A percentile compares a stretch with the other conserved stretches of the same genome.
Conservation (phyloP, 1,140 invertebrate species). For the Stenopsyche tienmushanensis region DNA sequence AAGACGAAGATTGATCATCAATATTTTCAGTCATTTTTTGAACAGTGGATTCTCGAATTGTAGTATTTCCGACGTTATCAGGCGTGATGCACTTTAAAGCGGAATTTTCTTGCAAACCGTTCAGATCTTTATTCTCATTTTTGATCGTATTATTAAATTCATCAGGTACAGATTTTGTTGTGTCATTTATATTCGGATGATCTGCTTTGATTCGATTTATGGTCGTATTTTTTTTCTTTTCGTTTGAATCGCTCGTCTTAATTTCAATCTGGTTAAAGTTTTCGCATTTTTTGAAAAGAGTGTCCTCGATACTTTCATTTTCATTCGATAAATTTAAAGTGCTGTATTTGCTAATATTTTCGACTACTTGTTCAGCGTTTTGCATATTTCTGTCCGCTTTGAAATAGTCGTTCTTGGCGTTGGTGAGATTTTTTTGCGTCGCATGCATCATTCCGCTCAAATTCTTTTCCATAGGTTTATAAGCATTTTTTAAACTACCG, state of each 20-base stretch:
- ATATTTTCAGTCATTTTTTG: background rate
- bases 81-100: background rate
- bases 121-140: background rate
- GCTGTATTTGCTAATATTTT: slow-evolving; percentile 34
- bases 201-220: background rate
- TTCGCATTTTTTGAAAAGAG: slow-evolving; percentile 34
- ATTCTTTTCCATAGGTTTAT: slow-evolving; percentile 39
- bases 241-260: background rate
- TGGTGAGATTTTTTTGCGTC: slow-evolving; percentile 35
- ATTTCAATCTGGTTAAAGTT: no score
- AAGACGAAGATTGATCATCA: background rate
- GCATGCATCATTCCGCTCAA: slow-evolving; percentile 34
- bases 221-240: no score
- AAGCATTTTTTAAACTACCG: slow-evolving; percentile 36
- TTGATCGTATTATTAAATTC: no score
- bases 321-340: slow-evolving; percentile 36
- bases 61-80: background rate
- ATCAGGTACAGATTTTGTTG: no score
- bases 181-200: background rate
- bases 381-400: slow-evolving; percentile 11
- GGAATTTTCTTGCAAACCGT: background rate
- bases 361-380: slow-evolving; percentile 3
- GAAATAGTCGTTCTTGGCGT: slow-evolving; percentile 33
- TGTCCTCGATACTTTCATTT: slow-evolving; percentile 11
- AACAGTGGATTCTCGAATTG: no score